phyloP scores from a whole-genome alignment of 2,797 vertebrate species.

The Etheostoma nigrum region DNA sequence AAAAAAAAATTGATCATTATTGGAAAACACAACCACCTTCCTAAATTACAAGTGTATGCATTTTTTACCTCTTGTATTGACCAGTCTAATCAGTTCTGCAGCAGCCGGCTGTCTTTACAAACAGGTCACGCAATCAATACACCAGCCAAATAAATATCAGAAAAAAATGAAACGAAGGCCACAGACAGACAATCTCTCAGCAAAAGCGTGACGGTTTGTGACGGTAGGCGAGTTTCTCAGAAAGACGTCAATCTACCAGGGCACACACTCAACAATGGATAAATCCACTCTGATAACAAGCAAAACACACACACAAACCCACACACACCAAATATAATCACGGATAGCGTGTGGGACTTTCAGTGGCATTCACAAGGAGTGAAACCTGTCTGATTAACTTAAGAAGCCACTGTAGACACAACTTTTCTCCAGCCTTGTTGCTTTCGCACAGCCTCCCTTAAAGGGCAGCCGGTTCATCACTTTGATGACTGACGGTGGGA shows the following conservation, averaged over 20 bases:
- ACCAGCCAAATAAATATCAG: slow-evolving; percentile 29
- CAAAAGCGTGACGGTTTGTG: slow-evolving; percentile 19
- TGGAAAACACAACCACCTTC: slow-evolving; percentile 19
- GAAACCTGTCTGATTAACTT: slow-evolving; percentile 59
- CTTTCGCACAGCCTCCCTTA: slow-evolving; percentile 57
- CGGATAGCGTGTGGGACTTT: slow-evolving; percentile 27
- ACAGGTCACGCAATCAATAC: slow-evolving; percentile 43
- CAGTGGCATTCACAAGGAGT: slow-evolving; percentile 54
- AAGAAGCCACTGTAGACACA: slow-evolving; percentile 43
- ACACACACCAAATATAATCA: slow-evolving; percentile 29
- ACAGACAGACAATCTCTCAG: slow-evolving; percentile 1
- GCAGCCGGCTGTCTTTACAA: slow-evolving; percentile 45
- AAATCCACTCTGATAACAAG: slow-evolving; percentile 43
- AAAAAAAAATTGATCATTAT: slow-evolving; percentile 16
- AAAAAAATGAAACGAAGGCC: slow-evolving; percentile 12
- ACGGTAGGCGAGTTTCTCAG: slow-evolving; percentile 21
- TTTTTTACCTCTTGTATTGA: slow-evolving; percentile 31
- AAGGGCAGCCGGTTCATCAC: slow-evolving; percentile 80
- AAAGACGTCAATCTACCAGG: slow-evolving; percentile 36
- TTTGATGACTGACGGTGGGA: slow-evolving; percentile 78
- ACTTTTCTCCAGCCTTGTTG: slow-evolving; percentile 50
- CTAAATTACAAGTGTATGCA: background rate
- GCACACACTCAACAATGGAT: slow-evolving; percentile 27
- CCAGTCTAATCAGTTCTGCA: slow-evolving; percentile 42
- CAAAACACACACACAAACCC: slow-evolving; percentile 3